Base-by-base conservation (phyloP, 2,797 vertebrate species). In the Chloroceryle amazona region DNA sequence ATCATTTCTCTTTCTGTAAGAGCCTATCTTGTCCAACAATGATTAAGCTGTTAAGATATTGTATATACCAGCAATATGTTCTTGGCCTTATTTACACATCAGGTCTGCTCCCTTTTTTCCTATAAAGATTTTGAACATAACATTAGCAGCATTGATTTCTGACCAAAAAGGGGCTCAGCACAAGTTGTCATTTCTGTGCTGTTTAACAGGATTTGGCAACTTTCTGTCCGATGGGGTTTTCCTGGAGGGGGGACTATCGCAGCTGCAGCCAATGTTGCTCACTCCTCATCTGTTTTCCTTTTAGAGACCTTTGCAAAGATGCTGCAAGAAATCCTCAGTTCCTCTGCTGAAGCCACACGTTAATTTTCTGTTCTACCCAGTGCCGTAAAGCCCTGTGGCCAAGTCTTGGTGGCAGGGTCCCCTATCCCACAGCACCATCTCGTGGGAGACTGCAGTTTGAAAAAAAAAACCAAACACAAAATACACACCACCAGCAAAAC, bases 391-490 rank as follows among this genome's bases (percentile, higher is more conserved):
- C 49, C 6, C 58, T 3, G 12, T 2, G 12, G 31, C 0, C 13
- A 1, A 0, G 2, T 1, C 52, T 57, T 16, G 0, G 22, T 31
- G 20, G 4, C 37, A 8, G 20, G 0, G 37, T 86, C 31, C 52
- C 78, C 60, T 73, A 23, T 93, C 89, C 90, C 93, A 95, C 86
- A 97, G 90, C 89, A 96, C 97, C 97, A 97, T 71, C 97, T 97
- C 85, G 94, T 95, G 96, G 93, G 81, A 62, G 12, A 10, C 35
- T n/a, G 63, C 23, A 66, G 57, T 11, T 18, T 19, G 17, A 4
- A 55, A 73, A n/a, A n/a, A n/a, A n/a, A n/a, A n/a, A n/a, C n/a
- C n/a, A n/a, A 76, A 88, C 10, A 3, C 46, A 47, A 47, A 47
- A 41, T 15, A 14, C 46, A 17, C 26, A 29, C 11, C 76, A 20